These are phyloP conservation scores for Lepisosteus oculatus DNA, from an alignment of 2,113 vertebrate species.

Conservation along the genomic window DNA sequence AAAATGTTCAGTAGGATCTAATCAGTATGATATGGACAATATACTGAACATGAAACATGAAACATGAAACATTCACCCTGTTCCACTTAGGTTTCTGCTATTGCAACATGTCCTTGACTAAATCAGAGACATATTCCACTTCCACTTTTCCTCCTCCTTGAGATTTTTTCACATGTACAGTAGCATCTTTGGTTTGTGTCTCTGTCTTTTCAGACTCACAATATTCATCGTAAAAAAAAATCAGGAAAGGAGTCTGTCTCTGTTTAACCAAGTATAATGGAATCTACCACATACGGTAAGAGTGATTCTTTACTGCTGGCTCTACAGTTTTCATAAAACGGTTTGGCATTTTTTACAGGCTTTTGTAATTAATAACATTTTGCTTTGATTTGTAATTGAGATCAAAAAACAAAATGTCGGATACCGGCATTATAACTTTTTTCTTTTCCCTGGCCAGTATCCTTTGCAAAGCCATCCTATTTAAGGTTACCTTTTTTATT, in stretches of 20 bases:
- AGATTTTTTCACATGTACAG: neutral
- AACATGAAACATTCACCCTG: neutral
- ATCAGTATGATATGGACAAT: too few relatives aligned
- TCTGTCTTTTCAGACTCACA: neutral
- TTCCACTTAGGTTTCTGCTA: slow-evolving; percentile 3
- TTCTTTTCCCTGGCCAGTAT: slow-evolving; percentile 25
- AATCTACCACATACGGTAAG: slow-evolving; percentile 24
- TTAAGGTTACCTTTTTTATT: slow-evolving; percentile 52
- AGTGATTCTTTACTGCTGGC: slow-evolving; percentile 64
- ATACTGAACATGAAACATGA: too few relatives aligned
- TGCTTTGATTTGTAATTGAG: neutral
- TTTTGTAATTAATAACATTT: neutral
- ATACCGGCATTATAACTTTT: slow-evolving; percentile 58
- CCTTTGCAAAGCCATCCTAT: slow-evolving; percentile 48
- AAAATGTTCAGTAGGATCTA: too few relatives aligned
- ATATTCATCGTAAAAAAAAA: neutral
- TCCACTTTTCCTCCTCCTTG: neutral
- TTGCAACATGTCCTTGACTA: neutral
- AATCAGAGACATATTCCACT: slow-evolving; percentile 4
- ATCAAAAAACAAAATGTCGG: slow-evolving; percentile 35
- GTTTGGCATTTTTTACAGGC: neutral
- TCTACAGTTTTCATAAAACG: slow-evolving; percentile 24
- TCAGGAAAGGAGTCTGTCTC: slow-evolving; percentile 44
- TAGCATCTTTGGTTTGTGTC: neutral
- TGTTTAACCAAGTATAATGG: slow-evolving; percentile 40